Conservation (phyloP, 2,797 vertebrate genomes). For the Synaphobranchus kaupii region DNA sequence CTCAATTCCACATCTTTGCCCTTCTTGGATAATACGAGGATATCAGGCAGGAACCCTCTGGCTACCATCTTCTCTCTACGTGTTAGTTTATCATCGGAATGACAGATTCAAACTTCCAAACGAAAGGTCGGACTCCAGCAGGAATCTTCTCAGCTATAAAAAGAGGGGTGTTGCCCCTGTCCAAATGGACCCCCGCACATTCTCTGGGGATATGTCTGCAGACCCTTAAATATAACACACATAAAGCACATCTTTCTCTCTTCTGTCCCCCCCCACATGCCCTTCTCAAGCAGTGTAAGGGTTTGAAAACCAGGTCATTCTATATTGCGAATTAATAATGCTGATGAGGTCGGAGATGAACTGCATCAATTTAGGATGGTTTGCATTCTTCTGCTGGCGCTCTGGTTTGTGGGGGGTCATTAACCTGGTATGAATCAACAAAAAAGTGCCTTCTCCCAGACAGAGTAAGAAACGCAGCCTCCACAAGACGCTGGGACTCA, state of each 20-base stretch:
- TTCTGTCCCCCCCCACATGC: neutral
- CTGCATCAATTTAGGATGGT: conserved; percentile 26
- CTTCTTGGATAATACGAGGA: neutral
- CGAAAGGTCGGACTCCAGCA: neutral
- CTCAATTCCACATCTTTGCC: neutral
- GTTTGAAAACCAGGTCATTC: conserved; percentile 18
- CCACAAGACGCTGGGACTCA: neutral
- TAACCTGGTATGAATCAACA: conserved; percentile 35
- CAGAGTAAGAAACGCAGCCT: conserved; percentile 22
- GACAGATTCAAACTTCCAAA: neutral
- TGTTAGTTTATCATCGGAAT: neutral
- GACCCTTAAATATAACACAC: neutral
- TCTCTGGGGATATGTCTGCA: neutral
- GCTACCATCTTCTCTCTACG: neutral
- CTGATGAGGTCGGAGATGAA: neutral
- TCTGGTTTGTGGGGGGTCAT: conserved; percentile 36
- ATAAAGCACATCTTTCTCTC: neutral
- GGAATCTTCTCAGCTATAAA: neutral
- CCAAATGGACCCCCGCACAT: neutral
- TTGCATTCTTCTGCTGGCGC: conserved; percentile 25
- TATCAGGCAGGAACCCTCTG: neutral
- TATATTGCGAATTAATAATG: conserved; percentile 6
- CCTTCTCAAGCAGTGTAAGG: neutral
- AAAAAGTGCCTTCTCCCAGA: neutral
- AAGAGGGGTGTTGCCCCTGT: neutral